Conservation (phyloP, 2,797 vertebrate genomes). For the Poecilia velifera region DNA sequence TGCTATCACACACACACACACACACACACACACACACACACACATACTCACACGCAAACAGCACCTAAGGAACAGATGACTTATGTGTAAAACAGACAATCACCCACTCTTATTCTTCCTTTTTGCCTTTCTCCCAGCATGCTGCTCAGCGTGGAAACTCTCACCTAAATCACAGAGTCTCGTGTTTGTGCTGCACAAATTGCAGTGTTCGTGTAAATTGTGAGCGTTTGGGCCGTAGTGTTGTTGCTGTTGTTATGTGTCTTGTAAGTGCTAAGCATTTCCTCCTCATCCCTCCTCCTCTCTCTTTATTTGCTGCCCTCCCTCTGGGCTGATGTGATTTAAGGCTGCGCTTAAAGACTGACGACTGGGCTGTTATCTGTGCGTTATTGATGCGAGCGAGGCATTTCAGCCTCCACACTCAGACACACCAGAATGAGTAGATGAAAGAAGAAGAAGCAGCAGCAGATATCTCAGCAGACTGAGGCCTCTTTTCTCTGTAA, state of each 20-base stretch:
- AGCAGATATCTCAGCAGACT: conserved; percentile 58
- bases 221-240: conserved; percentile 34
- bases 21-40: not conserved
- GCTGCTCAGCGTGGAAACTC: conserved; percentile 55
- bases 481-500: conserved; percentile 41
- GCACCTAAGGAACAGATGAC: conserved; percentile 20
- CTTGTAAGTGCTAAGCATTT: conserved; percentile 30
- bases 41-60: conserved; percentile 6
- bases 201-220: conserved; percentile 36
- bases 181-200: conserved; percentile 59
- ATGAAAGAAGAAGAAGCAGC: conserved; percentile 28
- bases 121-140: conserved; percentile 26
- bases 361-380: conserved; percentile 66
- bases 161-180: conserved; percentile 46
- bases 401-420: conserved; percentile 63
- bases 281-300: conserved; percentile 1
- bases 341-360: conserved; percentile 69
- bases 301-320: conserved; percentile 62
- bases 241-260: conserved; percentile 29
- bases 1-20: conserved; percentile 30
- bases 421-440: conserved; percentile 11
- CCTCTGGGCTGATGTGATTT: conserved; percentile 69
- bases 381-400: conserved; percentile 69
- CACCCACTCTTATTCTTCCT: conserved; percentile 4
- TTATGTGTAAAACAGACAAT: conserved; percentile 21